phyloP scores from a whole-genome alignment of 2,797 vertebrate genomes.

The Myotis vivesi region DNA sequence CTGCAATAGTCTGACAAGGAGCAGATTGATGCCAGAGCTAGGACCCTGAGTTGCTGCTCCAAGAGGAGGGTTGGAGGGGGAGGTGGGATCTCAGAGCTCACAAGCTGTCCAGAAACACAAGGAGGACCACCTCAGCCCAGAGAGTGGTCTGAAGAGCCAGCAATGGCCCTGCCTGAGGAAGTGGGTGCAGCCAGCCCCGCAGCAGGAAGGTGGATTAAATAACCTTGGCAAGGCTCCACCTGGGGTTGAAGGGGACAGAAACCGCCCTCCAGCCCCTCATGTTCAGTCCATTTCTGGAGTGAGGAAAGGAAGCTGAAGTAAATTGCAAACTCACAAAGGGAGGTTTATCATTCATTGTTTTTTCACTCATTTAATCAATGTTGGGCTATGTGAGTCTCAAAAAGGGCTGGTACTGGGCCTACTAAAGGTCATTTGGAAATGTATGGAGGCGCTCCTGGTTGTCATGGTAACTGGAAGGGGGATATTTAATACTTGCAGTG shows the following conservation, averaged over 20 bases:
- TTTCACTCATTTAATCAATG: background rate
- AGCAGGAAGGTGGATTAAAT: background rate
- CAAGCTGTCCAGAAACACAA: background rate
- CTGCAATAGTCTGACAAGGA: background rate
- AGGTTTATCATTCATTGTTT: background rate
- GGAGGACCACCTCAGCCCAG: background rate
- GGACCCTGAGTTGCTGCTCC: background rate
- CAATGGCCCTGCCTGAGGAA: background rate
- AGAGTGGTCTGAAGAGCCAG: background rate
- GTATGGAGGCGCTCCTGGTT: background rate
- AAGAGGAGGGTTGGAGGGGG: background rate
- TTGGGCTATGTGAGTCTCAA: background rate
- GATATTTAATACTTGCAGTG: background rate
- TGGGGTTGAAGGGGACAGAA: background rate
- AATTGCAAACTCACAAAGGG: background rate
- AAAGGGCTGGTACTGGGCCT: background rate
- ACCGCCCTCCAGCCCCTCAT: background rate
- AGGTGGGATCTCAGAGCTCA: background rate
- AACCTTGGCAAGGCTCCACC: background rate
- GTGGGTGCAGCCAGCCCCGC: background rate
- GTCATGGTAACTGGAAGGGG: background rate
- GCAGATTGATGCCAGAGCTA: slow-evolving; percentile 28
- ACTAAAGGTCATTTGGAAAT: background rate
- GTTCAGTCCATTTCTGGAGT: background rate
- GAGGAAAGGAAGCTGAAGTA: background rate